Conservation (phyloP, 2,113 vertebrate genomes). For the Hystrix brachyura region DNA sequence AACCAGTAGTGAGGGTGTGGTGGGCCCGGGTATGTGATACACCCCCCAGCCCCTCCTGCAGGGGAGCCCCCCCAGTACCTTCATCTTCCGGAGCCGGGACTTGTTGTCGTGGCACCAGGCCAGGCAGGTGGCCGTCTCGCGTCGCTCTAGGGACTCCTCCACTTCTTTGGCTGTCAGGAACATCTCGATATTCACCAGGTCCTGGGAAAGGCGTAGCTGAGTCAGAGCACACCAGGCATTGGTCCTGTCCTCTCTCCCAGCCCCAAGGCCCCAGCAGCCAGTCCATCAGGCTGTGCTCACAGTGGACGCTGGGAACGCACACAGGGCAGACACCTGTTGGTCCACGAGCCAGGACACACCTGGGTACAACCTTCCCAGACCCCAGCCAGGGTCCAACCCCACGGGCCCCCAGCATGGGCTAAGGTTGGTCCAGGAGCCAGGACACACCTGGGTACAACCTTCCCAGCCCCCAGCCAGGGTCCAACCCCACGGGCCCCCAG, state of each 20-base stretch:
- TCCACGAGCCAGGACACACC: neutral
- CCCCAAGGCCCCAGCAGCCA: too few relatives aligned
- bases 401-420: neutral
- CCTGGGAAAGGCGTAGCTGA: constrained; percentile 86
- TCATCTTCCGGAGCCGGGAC: constrained; percentile 99
- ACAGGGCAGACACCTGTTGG: neutral
- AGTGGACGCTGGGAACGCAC: neutral
- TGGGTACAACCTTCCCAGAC: neutral
- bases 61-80: constrained; percentile 82
- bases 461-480: neutral
- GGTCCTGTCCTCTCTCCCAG: neutral
- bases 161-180: constrained; percentile 99
- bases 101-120: constrained; percentile 99
- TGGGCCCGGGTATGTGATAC: neutral
- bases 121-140: constrained; percentile 97
- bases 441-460: neutral
- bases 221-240: neutral
- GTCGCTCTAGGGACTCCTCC: constrained; percentile 98
- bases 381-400: neutral
- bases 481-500: neutral
- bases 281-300: too few relatives aligned
- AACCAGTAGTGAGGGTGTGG: fast-evolving
- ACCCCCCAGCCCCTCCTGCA: neutral
- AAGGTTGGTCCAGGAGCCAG: neutral
- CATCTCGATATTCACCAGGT: constrained; percentile 99